Percentiles rank a stretch among this genome's conserved stretches.
Conservation (phyloP, 1,140 invertebrate genomes). For the Lepidotrigona ventralis region DNA sequence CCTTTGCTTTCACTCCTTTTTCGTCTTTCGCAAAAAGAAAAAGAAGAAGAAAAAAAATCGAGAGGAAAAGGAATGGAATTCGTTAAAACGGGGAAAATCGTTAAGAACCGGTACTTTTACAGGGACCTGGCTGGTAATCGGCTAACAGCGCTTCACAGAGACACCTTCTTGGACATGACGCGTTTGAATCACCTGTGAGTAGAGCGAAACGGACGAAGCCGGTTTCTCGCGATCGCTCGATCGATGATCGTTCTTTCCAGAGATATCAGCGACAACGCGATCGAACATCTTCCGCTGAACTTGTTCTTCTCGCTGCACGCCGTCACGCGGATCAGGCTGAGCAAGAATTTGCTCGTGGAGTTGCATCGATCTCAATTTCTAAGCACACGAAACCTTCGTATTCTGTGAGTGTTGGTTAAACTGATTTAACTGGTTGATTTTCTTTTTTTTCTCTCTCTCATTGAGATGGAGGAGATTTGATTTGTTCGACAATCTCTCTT, state of each 20-base stretch:
- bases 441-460: background rate
- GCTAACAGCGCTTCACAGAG: constrained; percentile 86
- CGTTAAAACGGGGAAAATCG: background rate
- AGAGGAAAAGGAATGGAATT: background rate
- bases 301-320: constrained; percentile 87
- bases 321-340: constrained; percentile 86
- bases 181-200: constrained; percentile 84
- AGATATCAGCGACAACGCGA: constrained; percentile 88
- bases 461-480: no score
- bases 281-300: constrained; percentile 87
- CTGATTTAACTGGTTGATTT: no score
- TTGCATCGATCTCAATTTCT: constrained; percentile 85
- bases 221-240: background rate
- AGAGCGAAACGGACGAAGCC: background rate
- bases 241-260: constrained; percentile 70
- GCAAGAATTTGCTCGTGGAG: constrained; percentile 87
- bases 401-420: constrained; percentile 78
- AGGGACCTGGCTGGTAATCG: constrained; percentile 89
- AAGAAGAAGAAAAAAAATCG: no score
- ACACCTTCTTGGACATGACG: constrained; percentile 85
- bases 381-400: constrained; percentile 84
- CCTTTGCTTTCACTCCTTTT: background rate
- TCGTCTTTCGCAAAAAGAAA: background rate
- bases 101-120: constrained; percentile 44
- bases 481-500: no score